Base-by-base conservation (phyloP, 2,888 invertebrate genomes). In the Ormia ochracea region DNA sequence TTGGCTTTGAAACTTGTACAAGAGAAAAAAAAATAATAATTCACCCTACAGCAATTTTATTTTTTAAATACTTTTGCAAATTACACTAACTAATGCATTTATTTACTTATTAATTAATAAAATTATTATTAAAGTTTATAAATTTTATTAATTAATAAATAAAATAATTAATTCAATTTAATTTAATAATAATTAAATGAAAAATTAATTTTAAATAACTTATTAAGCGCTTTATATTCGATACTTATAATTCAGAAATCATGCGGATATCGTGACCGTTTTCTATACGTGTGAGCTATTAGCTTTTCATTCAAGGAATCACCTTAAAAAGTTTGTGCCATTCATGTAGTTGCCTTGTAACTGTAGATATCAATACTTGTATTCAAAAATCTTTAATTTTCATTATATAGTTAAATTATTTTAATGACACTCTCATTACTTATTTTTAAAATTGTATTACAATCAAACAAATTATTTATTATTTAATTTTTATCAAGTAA, bases 311-410 rank as follows among this genome's bases (percentile, higher is more conserved):
- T 0, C 26, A 45, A 38, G 4, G 65, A 26, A 43, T 36, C 36
- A 14, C 21, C 33, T 69, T 50, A 17, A 17, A 28, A 56, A 31
- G 74, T 81, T 70, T 82, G 86, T 84, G 86, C 87, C 87, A 83
- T 86, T 87, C n/a, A n/a, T n/a, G n/a, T 86, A 84, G 85, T 87
- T 87, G 87, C 87, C 87, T 87, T 87, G 85, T 87, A 87, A 86
- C 85, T 78, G 78, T 81, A 82, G 82, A 77, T 81, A 74, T n/a
- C n/a, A 86, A 85, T 82, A 68, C 45, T n/a, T n/a, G n/a, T n/a
- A n/a, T n/a, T 45, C 73, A 79, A 75, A 58, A 78, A 75, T 74
- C 74, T 41, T 65, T 75, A 23, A 76, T 83, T 85, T 82, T 73
- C 79, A n/a, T 78, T 82, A 81, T 83, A 73, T n/a, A n/a, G n/a